Conservation (phyloP, 2,888 invertebrate genomes). For the Nowickia ferox region DNA sequence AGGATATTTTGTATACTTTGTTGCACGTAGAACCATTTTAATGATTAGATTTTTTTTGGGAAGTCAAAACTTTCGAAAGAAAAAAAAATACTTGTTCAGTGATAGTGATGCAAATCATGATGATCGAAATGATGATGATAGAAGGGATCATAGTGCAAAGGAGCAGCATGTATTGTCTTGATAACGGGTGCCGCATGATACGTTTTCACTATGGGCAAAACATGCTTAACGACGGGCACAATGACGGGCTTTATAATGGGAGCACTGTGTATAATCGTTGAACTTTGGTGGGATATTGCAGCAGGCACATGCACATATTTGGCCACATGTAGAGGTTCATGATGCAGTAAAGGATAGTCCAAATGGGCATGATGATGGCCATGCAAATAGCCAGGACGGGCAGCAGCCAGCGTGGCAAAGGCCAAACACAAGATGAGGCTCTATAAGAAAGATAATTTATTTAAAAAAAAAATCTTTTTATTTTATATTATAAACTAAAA, state of each 20-base stretch:
- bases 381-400: slow-evolving; percentile 81
- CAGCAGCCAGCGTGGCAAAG: slow-evolving; percentile 75
- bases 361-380: slow-evolving; percentile 79
- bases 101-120: slow-evolving; percentile 75
- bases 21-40: slow-evolving; percentile 13
- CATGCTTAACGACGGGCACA: slow-evolving; percentile 80
- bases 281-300: slow-evolving; percentile 81
- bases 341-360: slow-evolving; percentile 74
- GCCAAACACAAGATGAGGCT: slow-evolving; percentile 68
- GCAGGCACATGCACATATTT: slow-evolving; percentile 80
- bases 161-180: slow-evolving; percentile 78
- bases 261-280: slow-evolving; percentile 80
- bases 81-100: slow-evolving; percentile 5
- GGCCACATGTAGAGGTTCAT: slow-evolving; percentile 79
- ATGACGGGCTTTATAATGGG: slow-evolving; percentile 80
- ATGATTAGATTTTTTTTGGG: slow-evolving; percentile 8
- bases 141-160: slow-evolving; percentile 76
- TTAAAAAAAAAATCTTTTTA: not conserved
- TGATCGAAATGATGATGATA: slow-evolving; percentile 77
- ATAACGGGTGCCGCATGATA: slow-evolving; percentile 80
- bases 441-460: slow-evolving; percentile 14
- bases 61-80: not conserved
- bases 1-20: not conserved
- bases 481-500: not conserved
- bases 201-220: slow-evolving; percentile 79